These are phyloP conservation scores for Neopelma chrysocephalum DNA, from an alignment of 2,797 vertebrate genomes.

Conservation along the genomic window DNA sequence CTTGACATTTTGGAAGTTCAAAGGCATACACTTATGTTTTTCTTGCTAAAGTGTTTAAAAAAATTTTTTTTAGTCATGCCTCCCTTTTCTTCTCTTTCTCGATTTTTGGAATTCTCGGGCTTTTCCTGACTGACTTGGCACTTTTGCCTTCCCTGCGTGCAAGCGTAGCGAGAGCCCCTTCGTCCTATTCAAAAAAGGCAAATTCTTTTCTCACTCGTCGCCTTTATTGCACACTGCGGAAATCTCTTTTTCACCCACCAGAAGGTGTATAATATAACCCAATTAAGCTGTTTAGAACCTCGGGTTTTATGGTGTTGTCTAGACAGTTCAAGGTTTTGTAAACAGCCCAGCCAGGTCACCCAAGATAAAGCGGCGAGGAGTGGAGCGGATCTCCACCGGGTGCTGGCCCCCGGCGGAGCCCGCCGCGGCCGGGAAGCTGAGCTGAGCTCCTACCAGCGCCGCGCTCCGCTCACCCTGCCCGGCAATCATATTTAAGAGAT, in stretches of 20 bases:
- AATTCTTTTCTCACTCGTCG: constrained; percentile 75
- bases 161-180: constrained; percentile 58
- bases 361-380: constrained; percentile 80
- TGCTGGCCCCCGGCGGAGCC: constrained; percentile 13
- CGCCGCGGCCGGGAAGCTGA: not conserved
- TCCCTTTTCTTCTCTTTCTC: not conserved
- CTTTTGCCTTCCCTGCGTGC: constrained; percentile 54
- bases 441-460: not conserved
- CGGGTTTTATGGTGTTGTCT: constrained; percentile 97
- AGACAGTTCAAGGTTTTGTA: constrained; percentile 99
- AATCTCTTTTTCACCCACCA: constrained; percentile 84
- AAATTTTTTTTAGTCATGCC: constrained; percentile 40
- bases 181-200: constrained; percentile 68
- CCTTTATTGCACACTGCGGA: constrained; percentile 85
- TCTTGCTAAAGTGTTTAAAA: constrained; percentile 57
- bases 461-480: not conserved
- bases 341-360: constrained; percentile 88
- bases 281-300: constrained; percentile 97
- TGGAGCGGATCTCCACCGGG: constrained; percentile 69
- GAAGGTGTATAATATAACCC: constrained; percentile 95
- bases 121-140: constrained; percentile 51
- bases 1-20: constrained; percentile 92
- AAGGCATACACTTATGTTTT: constrained; percentile 82
- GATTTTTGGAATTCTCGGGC: not conserved
- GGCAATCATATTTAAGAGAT: not conserved